Evolutionary conservation across 2,113 vertebrate species (phyloP).

Genomic region (Grammomys dolichurus): DNA sequence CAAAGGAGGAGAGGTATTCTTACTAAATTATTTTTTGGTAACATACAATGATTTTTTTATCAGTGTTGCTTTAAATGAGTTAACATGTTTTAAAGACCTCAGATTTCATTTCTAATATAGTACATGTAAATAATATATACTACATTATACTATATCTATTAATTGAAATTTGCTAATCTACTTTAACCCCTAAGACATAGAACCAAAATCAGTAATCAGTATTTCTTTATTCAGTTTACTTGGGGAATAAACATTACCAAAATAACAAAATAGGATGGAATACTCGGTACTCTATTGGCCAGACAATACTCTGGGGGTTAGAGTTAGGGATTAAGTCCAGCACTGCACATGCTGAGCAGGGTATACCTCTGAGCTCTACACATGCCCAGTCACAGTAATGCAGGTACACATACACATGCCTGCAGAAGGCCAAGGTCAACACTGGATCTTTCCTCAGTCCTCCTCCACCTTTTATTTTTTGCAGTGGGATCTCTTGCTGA

Average conservation of each 20-base stretch:
- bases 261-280: constrained; percentile 10
- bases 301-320: neutral
- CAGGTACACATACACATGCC: neutral
- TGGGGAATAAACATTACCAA: neutral
- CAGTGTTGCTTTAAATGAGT: constrained; percentile 35
- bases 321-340: neutral
- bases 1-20: constrained; percentile 4
- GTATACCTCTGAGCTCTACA: neutral
- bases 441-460: neutral
- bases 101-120: constrained; percentile 33
- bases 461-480: neutral
- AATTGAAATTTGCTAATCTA: constrained; percentile 1
- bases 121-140: neutral
- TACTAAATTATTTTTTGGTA: constrained; percentile 47
- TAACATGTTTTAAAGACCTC: neutral
- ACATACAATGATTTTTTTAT: constrained; percentile 47
- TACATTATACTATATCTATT: neutral
- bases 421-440: neutral
- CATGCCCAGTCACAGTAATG: neutral
- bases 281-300: neutral
- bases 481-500: neutral
- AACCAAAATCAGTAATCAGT: constrained; percentile 32
- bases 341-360: neutral
- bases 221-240: constrained; percentile 37
- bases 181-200: constrained; percentile 16